Evolutionary conservation across 2,888 invertebrate genomes (phyloP), one percentile per base, ranked within the genome.

Genomic region (Helobdella robusta): DNA sequence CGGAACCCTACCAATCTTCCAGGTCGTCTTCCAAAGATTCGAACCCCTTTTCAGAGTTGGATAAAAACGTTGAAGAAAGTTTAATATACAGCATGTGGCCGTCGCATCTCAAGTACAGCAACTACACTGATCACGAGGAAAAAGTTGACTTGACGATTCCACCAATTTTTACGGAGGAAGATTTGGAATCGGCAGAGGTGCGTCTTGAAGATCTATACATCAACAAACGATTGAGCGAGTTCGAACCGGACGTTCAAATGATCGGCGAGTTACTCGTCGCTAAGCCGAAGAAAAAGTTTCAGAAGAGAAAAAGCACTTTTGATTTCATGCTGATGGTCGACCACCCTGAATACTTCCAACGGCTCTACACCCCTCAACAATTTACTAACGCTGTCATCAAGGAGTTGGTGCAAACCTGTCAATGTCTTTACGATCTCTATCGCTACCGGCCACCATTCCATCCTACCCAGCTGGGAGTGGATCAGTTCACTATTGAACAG

Each of bases 401-500:
- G 3, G 28, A 32, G 3, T 32, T 62, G 8, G 2, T 30, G 1
- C n/a, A 15, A 2, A 48, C 15, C 8, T 28, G 20, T n/a, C 48
- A 25, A 1, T 15, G n/a, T 2, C 32, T 62, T 1, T 20, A 30
- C 34, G 11, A 50, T 15, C 34, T 62, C 15, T 62, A 62, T 32
- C 23, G 18, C 15, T 62, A 50, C 50, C 48, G 50, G 11, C 62
- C 62, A 6, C 62, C 62, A 5, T 62, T 62, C 34, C 50, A 62
- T 35, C 62, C 62, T 20, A 23, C 62, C 2, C 62, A 62, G 1
- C 50, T 62, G 8, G 62, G 62, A 1, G 32, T 62, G 3, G 62
- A 62, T 44, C 62, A 62, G 35, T 62, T 62, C 32, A 62, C 62
- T 11, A 50, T 62, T 2, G 62, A 62, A n/a, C 62, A 62, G 32